Base-by-base conservation (phyloP, 2,113 vertebrate genomes). In the Furnarius figulus region DNA sequence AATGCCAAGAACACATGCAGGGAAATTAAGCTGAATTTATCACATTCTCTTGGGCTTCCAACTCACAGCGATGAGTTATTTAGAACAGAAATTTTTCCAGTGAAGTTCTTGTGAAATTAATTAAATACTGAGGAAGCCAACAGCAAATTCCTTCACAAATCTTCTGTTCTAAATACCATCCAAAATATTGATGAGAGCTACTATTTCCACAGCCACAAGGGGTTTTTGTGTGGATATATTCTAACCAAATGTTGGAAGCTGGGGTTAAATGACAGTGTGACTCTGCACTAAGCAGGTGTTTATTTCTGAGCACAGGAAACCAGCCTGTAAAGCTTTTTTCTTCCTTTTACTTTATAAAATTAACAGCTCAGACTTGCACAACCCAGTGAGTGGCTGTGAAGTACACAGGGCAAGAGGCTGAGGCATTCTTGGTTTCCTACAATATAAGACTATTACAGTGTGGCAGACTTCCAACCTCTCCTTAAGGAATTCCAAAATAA, bases 401-500 rank as follows among this genome's bases (percentile, higher is more conserved):
- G 13, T 58, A 56, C 9, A 72, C 9, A 91, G 63, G 50, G 76
- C 85, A 90, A 50, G 30, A 87, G 50, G 55, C 49, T n/a, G 35
- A 90, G 68, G 87, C 59, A 55, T 52, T 92, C 72, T 72, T 83
- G 46, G 46, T 80, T 93, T 86, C 46, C 87, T 95, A 79, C 66
- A 80, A 67, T 9, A 3, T 5, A 70, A 73, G 17, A 9, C 50
- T 86, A 23, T 71, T 59, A 58, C 46, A 93, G 42, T 8, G 31
- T 86, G 85, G 79, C 95, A 90, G 76, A 61, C 31, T 50, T 80
- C 82, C 92, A 94, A 10, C 2, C 85, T 88, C 47, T 71, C 71
- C 71, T 90, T 61, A 53, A 93, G 68, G 65, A 95, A 96, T 92
- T 88, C 72, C 95, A 94, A 90, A 92, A 77, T 44, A 91, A 90